Evolutionary conservation across 2,888 invertebrate species (phyloP), one percentile per base, ranked within the genome.

Genomic region (Trachelus stipa): DNA sequence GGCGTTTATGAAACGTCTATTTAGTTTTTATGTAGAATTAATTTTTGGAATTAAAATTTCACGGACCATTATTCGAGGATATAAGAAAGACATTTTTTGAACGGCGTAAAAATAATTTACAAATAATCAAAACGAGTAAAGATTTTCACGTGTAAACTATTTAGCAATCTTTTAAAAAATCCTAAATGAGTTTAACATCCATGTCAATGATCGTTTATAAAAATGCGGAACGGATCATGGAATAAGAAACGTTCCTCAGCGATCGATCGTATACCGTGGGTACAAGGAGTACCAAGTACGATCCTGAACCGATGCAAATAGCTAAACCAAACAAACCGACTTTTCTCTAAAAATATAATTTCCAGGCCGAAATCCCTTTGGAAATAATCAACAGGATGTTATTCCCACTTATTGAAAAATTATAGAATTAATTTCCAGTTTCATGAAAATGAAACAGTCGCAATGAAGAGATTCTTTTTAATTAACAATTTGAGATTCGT

Each of bases 251-350:
- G 56, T 56, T 56, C 56, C 23, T 23, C 71, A 23, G 30, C 71
- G 71, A 31, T 34, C 71, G 71, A 34, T 31, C 71, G 12, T 31
- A 23, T 71, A 12, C 1, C 12, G 12, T 12, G 71, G 68, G n/a
- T n/a, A 33, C 73, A 30, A 40, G 9, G 35, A 68, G 71, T 73
- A 12, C 12, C 9, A 34, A 68, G 33, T 78, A 82, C 88, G 73
- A 34, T 79, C 79, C 87, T 88, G 86, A 69, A 9, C 71, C 80
- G 80, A 83, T 85, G 84, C 87, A 85, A 87, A 88, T 86, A 88
- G 85, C 87, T 83, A 86, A 88, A 86, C 84, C 85, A 88, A 88
- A 88, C 86, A 89, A 89, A 89, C 87, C 84, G 79, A 80, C 83
- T 84, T 85, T 82, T 79, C 79, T 84, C 87, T 83, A 87, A 87